Evolutionary conservation across 2,113 vertebrate species (phyloP).

Genomic region (Malurus melanocephalus): DNA sequence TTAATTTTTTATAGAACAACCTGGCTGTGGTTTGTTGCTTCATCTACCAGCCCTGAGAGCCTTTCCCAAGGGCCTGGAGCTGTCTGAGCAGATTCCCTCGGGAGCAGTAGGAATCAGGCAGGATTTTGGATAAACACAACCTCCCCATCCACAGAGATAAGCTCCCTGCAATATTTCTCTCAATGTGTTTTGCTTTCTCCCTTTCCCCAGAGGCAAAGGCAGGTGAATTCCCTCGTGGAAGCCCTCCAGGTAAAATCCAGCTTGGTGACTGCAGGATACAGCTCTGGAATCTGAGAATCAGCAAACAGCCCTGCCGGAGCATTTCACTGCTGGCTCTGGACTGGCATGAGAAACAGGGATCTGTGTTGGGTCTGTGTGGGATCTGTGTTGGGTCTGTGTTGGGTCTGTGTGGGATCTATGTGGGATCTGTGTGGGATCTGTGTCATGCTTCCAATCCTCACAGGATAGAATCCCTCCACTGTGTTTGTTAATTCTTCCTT

Average conservation of each 20-base stretch:
- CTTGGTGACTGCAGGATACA: fast-evolving
- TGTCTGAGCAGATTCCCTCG: neutral
- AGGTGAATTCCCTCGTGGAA: neutral
- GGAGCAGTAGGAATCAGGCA: neutral
- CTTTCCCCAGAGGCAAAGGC: neutral
- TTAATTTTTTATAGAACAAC: neutral
- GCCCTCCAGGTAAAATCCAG: neutral
- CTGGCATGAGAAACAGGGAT: neutral
- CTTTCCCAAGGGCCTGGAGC: neutral
- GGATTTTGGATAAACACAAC: neutral
- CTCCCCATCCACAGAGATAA: neutral
- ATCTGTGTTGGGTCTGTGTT: neutral
- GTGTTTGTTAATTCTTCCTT: neutral
- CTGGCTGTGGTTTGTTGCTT: neutral
- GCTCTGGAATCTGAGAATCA: neutral
- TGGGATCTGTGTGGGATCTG: neutral
- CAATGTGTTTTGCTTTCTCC: neutral
- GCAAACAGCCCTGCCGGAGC: neutral
- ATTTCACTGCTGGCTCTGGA: neutral
- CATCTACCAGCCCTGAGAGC: neutral
- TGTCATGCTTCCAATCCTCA: fast-evolving
- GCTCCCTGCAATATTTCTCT: neutral
- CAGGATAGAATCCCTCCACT: too few species aligned
- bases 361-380: neutral
- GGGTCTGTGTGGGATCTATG: too few species aligned